Conservation (phyloP, 2,113 vertebrate genomes). For the Ramphastos sulfuratus region DNA sequence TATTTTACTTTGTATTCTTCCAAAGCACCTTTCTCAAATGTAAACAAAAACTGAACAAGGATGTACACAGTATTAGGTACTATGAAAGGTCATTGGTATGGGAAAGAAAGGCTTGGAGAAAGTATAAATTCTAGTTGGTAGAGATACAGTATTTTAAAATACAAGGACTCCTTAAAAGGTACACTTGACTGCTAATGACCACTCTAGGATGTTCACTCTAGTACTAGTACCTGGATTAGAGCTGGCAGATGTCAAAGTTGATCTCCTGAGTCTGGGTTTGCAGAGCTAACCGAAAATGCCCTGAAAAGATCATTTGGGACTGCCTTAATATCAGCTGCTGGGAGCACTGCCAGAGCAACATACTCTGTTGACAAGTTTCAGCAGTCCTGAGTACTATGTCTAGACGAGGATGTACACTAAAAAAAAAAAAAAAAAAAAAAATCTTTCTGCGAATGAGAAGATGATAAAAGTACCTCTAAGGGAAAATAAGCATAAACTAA, state of each 20-base stretch:
- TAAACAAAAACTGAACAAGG: neutral
- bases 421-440: no score
- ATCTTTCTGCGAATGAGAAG: neutral
- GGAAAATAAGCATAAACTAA: neutral
- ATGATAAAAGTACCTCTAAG: neutral
- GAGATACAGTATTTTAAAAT: neutral
- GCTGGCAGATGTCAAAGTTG: neutral
- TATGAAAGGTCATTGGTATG: neutral
- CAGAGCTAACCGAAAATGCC: neutral
- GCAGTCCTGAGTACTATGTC: neutral
- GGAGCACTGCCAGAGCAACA: neutral
- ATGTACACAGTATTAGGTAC: neutral
- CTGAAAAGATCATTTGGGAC: neutral
- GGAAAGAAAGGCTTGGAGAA: neutral
- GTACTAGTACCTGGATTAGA: neutral
- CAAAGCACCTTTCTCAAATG: neutral
- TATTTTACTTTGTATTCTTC: neutral
- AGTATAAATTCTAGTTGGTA: neutral
- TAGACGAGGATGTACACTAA: neutral
- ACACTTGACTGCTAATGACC: neutral
- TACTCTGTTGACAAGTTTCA: neutral
- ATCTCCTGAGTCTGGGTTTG: neutral
- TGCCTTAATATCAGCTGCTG: neutral
- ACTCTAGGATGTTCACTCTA: neutral
- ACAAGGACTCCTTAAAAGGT: neutral